These are phyloP conservation scores for Chrysolina oricalcia DNA, from an alignment of 2,888 invertebrate genomes.

Conservation along the genomic window DNA sequence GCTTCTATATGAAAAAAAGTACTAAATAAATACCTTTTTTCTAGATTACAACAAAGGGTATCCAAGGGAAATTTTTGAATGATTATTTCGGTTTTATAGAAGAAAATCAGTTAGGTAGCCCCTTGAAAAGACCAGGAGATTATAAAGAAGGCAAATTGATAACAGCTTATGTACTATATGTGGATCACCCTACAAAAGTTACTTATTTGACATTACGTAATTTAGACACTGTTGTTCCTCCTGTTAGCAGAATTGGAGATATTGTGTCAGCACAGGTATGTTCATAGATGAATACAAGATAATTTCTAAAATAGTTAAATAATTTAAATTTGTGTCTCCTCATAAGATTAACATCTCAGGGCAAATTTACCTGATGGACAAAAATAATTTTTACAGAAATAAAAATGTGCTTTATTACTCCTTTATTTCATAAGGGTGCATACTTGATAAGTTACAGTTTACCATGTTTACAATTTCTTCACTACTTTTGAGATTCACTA, in stretches of 20 bases:
- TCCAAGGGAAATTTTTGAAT: conserved; percentile 74
- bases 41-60: conserved; percentile 69
- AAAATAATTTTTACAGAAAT: no score
- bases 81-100: conserved; percentile 74
- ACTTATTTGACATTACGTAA: conserved; percentile 76
- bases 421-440: no score
- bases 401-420: no score
- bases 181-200: conserved; percentile 80
- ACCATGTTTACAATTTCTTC: no score
- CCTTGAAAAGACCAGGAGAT: conserved; percentile 63
- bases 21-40: conserved; percentile 22
- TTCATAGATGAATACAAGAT: conserved; percentile 18
- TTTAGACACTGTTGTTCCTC: conserved; percentile 48
- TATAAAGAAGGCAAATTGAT: conserved; percentile 73
- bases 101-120: conserved; percentile 71
- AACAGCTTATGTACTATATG: conserved; percentile 78
- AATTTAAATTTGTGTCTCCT: no score
- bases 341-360: no score
- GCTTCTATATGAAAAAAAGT: background rate
- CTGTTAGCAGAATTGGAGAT: conserved; percentile 54
- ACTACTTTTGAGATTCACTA: no score
- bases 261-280: conserved; percentile 54
- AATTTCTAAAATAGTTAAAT: no score
- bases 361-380: no score
- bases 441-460: no score